Evolutionary conservation across 35 echinoderm and acorn worm genomes (phyloP), one percentile per base, ranked within the genome.

Genomic region (Ophioderma brevispina): DNA sequence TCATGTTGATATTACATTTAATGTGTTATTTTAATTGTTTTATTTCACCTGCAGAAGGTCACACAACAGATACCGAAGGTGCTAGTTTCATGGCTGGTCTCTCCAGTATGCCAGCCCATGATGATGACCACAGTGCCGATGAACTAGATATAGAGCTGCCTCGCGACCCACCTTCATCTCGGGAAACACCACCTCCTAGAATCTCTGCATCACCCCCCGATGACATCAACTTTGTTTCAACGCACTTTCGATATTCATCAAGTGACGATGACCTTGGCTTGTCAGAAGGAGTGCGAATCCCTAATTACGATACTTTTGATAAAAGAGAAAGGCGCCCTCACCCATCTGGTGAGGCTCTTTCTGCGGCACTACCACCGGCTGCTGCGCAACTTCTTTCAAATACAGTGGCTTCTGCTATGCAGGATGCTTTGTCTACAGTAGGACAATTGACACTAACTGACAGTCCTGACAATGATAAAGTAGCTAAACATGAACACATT

Each of bases 331-430:
- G 52, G 35, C 50, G 28, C 25, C 43, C 18, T 34, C 15, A 25
- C 0, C 1, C 31, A 33, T 55, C 38, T 23, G 59, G 55, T 46
- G 56, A 79, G 30, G 23, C 8, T 15, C 32, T 42, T n/a, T 56
- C 59, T 28, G 78, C 80, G 1, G 32, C 77, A 13, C 82, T 94
- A 28, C 87, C 91, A 0, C 86, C 86, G 33, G 82, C 89, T 52
- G 96, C 96, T 28, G 90, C 92, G 18, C 88, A 91, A 39, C 90
- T 94, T 1, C 76, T 98, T 1, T 82, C 92, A 17, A 85, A 94
- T 21, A 94, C 96, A 31, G 96, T 98, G 6, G 90, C 92, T 37
- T 91, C 96, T n/a, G 86, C 94, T 33, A 81, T 93, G 64, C 25
- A 92, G 3, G 92, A 89, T 56, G 81, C 89, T 0, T 32, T 92